Evolutionary conservation across 2,113 vertebrate species (phyloP).

Genomic region (Craseonycteris thonglongyai): DNA sequence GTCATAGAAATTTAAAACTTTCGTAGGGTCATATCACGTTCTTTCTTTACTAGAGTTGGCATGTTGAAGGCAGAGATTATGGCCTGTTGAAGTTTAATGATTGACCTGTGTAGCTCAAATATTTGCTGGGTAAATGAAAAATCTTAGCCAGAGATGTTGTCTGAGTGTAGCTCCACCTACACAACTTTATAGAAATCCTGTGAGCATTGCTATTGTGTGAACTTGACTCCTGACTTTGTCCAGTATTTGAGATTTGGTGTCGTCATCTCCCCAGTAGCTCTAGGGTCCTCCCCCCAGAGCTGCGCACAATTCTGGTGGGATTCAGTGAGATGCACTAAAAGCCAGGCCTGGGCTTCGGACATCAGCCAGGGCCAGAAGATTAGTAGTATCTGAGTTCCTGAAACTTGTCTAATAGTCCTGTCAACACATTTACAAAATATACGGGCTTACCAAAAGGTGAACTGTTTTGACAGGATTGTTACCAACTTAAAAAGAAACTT

Average conservation of each 20-base stretch:
- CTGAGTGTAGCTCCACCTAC: neutral
- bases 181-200: neutral
- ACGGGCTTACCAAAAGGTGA: neutral
- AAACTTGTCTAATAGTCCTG: neutral
- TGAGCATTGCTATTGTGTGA: neutral
- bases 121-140: neutral
- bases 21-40: neutral
- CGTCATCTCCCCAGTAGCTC: accelerated
- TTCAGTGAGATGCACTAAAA: neutral
- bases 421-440: neutral
- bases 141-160: neutral
- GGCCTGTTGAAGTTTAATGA: neutral
- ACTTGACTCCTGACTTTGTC: neutral
- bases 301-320: too few species aligned
- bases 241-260: accelerated
- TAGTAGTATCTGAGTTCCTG: neutral
- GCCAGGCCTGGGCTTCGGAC: neutral
- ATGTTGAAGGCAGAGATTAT: neutral
- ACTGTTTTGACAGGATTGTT: neutral
- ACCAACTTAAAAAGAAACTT: neutral
- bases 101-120: neutral
- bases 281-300: neutral
- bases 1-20: neutral
- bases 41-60: neutral
- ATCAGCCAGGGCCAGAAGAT: neutral